Base-by-base conservation (phyloP, 2,797 vertebrate species). In the Hirundo rustica region DNA sequence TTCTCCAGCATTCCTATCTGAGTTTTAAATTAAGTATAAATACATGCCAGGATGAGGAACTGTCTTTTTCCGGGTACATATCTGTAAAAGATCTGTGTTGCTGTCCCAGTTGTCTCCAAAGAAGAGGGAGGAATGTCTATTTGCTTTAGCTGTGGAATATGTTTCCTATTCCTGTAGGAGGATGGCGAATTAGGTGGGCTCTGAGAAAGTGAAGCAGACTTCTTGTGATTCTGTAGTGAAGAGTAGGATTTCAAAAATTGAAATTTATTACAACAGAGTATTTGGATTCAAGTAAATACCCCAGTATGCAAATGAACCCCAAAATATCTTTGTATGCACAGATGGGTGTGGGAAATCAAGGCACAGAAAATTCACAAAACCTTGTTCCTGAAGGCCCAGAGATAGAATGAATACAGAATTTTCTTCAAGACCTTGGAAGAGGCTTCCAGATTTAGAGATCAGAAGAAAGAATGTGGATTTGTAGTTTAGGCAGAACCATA, bases 11-110 rank as follows among this genome's bases (percentile, higher is more conserved):
- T 84, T 65, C 18, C 8, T 58, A 19, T 29, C 48, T 84, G 26
- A 34, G 30, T 86, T 89, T 80, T 54, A 78, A 51, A 45, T 51
- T 62, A 80, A 32, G 1, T 54, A 40, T 48, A 85, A 77, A 81
- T 50, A 9, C 10, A 27, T 48, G 11, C 8, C 16, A 32, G 25
- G 16, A 32, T 47, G 5, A 34, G 15, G 4, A 89, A 53, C 15
- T 68, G 15, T 7, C 30, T 10, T 5, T 47, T 85, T 60, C 10
- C 71, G 38, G 7, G 10, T 30, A 29, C 2, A 3, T 25, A 74
- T 14, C 11, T 89, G 14, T 7, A 44, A 44, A 89, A 92, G 18
- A 23, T 7, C 8, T 20, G 38, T 0, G 0, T 9, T 78, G 16
- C 26, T 61, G 20, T 54, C 17, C 42, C 42, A 32, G 2, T 20